Base-by-base conservation (phyloP, 2,113 vertebrate species). In the Seriola dumerili region DNA sequence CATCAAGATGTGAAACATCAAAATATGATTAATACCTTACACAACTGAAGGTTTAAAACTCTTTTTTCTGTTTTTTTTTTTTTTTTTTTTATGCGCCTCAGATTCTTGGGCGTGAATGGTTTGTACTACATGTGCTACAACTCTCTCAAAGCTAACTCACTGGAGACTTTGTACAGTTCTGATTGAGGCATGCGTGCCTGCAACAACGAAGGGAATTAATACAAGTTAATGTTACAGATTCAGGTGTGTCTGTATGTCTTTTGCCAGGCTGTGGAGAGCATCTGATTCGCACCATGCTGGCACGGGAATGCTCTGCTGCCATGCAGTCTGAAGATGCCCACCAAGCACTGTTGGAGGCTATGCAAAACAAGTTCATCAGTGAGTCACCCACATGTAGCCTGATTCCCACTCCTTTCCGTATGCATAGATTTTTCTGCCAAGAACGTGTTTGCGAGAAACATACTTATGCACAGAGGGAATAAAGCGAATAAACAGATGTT, bases 291-390 rank as follows among this genome's bases (percentile, higher is more conserved):
- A 99, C 99, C 86, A 97, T 99, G 95, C 92, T 99, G 93, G 98
- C 99, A 88, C 96, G 97, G 95, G 99, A 99, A 95, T 99, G 98
- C 94, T 97, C 98, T 2, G 93, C 96, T 78, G 97, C 98, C 94
- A 95, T 99, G 95, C 98, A 99, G 94, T 95, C 96, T 19, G 98
- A 99, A 92, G 97, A 99, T 94, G 97, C 99, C 87, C 99, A 99
- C 92, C 97, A 99, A 89, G 98, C 98, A 61, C 94, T 99, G 88
- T 92, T 99, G 94, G 97, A 99, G 92, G 97, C 98, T 97, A 99
- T 99, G 98, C 98, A 99, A 97, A 98, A 98, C 92, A 99, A 99
- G 91, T 99, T 99, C 93, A 99, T 99, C 93, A 96, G 98, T 99
- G 93, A 98, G 97, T 96, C 76, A 78, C 54, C 68, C 68, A 50